Evolutionary conservation across 2,113 vertebrate species (phyloP).

Genomic region (Brienomyrus longianalis): DNA sequence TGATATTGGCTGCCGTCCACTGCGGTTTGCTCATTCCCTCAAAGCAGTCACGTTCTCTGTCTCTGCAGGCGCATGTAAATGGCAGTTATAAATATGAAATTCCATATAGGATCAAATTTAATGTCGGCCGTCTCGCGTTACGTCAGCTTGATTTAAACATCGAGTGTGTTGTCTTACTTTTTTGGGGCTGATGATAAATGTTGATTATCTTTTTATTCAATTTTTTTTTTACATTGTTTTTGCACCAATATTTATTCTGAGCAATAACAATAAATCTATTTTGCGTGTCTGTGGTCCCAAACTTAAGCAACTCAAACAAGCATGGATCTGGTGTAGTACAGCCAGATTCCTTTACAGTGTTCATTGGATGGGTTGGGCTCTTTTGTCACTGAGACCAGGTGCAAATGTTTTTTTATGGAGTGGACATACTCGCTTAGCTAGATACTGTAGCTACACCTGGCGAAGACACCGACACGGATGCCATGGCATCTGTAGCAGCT

Average conservation of each 20-base stretch:
- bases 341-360: not conserved
- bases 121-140: not conserved
- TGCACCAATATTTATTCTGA: conserved; percentile 16
- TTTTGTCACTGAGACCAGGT: not conserved
- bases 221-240: not conserved
- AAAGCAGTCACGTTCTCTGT: not conserved
- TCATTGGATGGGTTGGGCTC: not conserved
- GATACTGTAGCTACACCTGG: not conserved
- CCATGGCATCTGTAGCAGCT: not conserved
- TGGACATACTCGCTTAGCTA: not conserved
- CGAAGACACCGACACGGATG: not conserved
- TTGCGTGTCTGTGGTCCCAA: not conserved
- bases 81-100: not conserved
- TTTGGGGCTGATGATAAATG: too few relatives aligned
- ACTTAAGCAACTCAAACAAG: conserved; percentile 4
- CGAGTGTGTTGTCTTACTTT: not conserved
- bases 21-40: not conserved
- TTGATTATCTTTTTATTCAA: not conserved
- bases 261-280: not conserved
- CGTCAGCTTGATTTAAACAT: not conserved
- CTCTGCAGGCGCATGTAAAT: conserved; percentile 1
- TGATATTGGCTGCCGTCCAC: not conserved
- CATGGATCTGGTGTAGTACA: not conserved
- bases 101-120: not conserved
- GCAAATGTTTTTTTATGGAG: not conserved